Base-by-base conservation (phyloP, 2,888 invertebrate species). In the Polydrusus pterygomalis region DNA sequence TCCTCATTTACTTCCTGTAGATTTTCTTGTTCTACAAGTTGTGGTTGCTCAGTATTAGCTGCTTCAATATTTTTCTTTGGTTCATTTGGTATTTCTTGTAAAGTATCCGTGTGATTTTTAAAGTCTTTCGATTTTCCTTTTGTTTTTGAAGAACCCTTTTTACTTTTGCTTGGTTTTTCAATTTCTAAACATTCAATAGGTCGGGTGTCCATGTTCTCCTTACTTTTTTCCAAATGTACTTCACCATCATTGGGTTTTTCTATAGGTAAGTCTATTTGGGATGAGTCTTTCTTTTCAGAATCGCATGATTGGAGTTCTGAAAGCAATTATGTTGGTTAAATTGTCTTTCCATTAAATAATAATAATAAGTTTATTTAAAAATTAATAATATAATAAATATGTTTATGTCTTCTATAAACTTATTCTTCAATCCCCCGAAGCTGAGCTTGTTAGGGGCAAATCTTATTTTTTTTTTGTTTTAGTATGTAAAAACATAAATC, bases 201-300 rank as follows among this genome's bases (percentile, higher is more conserved):
- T 17, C 49, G 64, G 1, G n/a, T 10, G 1, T 47, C 6, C 25
- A 10, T 25, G 6, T 25, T 64, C 0, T 49, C 49, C 49, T 64
- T 47, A 49, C 8, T 34, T 17, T 18, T n/a, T 1, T 47, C 10
- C 13, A 43, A 43, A 20, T 63, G 15, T 13, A 25, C n/a, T 20
- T 20, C 63, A 25, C 10, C 25, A 11, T 77, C 76, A 51, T 65
- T 81, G 76, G 75, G 72, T 25, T 75, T 78, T 45, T 65, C 77
- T 54, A 38, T 10, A 11, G 30, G 9, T 8, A 78, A 60, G 43
- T 70, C 74, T 75, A 77, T 72, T 77, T 68, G 15, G 6, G 51
- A 34, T 11, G n/a, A 17, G 30, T 3, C n/a, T 38, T 15, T 73
- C 79, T 70, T n/a, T 54, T 25, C 10, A 25, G 30, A 38, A 11